Evolutionary conservation across 2,113 vertebrate genomes (phyloP), one percentile per base, ranked within the genome.

Genomic region (Cettia cetti): DNA sequence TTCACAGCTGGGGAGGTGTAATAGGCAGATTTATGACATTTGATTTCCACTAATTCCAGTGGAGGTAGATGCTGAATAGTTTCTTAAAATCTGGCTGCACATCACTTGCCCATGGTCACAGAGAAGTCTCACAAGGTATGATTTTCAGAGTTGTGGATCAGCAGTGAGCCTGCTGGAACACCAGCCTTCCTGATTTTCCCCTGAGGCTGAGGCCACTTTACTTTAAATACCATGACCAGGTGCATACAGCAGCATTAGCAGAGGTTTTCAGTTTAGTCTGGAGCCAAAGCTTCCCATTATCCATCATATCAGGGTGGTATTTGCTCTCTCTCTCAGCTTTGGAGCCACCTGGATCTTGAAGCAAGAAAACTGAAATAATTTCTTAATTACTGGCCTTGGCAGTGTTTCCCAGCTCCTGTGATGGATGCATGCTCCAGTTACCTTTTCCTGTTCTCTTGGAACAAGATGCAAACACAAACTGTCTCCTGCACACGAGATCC

Each of bases 1-100:
- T 90, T 90, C 82, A 86, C 82, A 90, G 76, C 70, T 86, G 90
- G 79, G 85, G 80, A 90, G 80, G 20, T 57, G 42, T 28, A 92
- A 78, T 2, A 66, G 76, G 57, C 37, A 86, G 72, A 70, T 84
- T 78, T 74, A 77, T 82, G 60, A 69, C 56, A 56, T 91, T 74
- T 91, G 80, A 94, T 95, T 91, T 65, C 33, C 69, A 74, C 65
- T 81, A 47, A 86, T 91, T 92, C 77, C 54, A 83, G 13, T 9
- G 59, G 64, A 94, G 64, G 68, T 83, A 44, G 76, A 50, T 53
- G 72, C 22, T 59, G 56, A 77, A 63, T 42, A 53, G 45, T 82
- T 92, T 42, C 52, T 83, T 81, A 78, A 86, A 86, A 60, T 40
- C 89, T 2, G 1, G 4, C 71, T 75, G 42, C 37, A 54, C 7